A percentile compares a stretch with the other conserved stretches of the same genome.
Evolutionary conservation across 2,888 invertebrate genomes (phyloP).

Genomic region (Archips xylosteana): DNA sequence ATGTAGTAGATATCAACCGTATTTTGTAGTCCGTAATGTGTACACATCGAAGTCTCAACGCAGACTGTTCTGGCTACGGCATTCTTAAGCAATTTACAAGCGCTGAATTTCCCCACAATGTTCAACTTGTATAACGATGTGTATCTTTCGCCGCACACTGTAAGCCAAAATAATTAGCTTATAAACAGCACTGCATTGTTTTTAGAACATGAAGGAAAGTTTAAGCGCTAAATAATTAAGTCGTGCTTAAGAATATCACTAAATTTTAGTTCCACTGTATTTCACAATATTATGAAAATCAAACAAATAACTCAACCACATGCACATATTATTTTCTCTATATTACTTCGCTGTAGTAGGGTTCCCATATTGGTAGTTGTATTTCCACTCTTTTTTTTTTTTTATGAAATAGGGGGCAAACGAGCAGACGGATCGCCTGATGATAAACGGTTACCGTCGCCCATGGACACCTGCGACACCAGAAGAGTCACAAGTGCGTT

Average conservation of each 20-base stretch:
- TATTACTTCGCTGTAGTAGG: too few species aligned
- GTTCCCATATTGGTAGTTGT: too few species aligned
- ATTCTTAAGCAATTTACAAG: slow-evolving; percentile 37
- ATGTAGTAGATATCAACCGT: not conserved
- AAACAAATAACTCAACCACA: too few species aligned
- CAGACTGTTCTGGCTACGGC: slow-evolving; percentile 21
- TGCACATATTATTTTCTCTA: too few species aligned
- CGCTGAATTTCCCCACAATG: slow-evolving; percentile 31
- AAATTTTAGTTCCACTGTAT: too few species aligned
- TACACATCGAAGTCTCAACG: slow-evolving; percentile 26
- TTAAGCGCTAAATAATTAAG: not conserved
- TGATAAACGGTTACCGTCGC: too few species aligned
- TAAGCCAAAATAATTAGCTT: slow-evolving; percentile 6
- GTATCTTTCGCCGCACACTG: slow-evolving; percentile 27
- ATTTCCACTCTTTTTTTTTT: too few species aligned
- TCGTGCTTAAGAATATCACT: too few species aligned
- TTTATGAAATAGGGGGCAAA: too few species aligned
- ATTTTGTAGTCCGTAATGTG: slow-evolving; percentile 1
- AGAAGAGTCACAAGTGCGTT: too few species aligned
- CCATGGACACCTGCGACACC: too few species aligned
- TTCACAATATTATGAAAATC: not conserved
- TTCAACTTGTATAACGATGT: slow-evolving; percentile 38
- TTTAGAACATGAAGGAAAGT: not conserved
- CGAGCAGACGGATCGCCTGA: too few species aligned
- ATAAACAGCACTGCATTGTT: not conserved